Evolutionary conservation across 2,888 invertebrate genomes (phyloP).

Genomic region (Ethmia dodecea): DNA sequence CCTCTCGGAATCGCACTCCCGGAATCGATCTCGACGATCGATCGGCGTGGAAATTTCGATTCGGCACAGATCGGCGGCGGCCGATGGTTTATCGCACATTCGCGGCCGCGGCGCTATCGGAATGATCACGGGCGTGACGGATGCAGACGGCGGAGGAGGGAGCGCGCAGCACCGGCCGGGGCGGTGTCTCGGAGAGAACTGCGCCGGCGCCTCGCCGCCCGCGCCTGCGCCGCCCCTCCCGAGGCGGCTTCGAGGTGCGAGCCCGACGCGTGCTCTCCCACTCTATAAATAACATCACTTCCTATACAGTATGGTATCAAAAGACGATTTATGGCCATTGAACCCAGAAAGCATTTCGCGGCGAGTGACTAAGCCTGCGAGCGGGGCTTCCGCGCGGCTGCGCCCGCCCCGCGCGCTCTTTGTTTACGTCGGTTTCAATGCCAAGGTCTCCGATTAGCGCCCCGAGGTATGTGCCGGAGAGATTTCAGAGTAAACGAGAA

Average conservation of each 20-base stretch:
- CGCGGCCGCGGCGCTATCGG: constrained; percentile 41
- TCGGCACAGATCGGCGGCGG: constrained; percentile 42
- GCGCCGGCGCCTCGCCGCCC: constrained; percentile 23
- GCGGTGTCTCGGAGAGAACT: constrained; percentile 41
- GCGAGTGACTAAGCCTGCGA: constrained; percentile 35
- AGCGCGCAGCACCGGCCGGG: constrained; percentile 42
- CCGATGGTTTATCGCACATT: constrained; percentile 40
- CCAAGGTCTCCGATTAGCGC: constrained; percentile 30
- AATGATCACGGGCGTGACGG: constrained; percentile 25
- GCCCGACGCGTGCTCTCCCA: constrained; percentile 39
- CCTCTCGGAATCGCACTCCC: constrained; percentile 46
- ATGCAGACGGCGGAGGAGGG: constrained; percentile 18
- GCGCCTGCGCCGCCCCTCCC: constrained; percentile 17
- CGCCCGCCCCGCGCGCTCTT: not conserved
- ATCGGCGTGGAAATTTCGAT: constrained; percentile 44
- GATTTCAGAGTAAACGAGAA: not conserved
- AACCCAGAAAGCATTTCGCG: constrained; percentile 63
- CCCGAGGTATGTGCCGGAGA: not conserved
- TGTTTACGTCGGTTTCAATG: constrained; percentile 28
- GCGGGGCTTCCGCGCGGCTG: not conserved
- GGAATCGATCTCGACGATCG: constrained; percentile 39
- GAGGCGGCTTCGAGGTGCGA: too few relatives aligned
- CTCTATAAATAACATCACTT: constrained; percentile 69
- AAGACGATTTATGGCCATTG: constrained; percentile 70
- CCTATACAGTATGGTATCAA: constrained; percentile 61